Conservation (phyloP, 2,888 invertebrate genomes). For the Apamea monoglypha region DNA sequence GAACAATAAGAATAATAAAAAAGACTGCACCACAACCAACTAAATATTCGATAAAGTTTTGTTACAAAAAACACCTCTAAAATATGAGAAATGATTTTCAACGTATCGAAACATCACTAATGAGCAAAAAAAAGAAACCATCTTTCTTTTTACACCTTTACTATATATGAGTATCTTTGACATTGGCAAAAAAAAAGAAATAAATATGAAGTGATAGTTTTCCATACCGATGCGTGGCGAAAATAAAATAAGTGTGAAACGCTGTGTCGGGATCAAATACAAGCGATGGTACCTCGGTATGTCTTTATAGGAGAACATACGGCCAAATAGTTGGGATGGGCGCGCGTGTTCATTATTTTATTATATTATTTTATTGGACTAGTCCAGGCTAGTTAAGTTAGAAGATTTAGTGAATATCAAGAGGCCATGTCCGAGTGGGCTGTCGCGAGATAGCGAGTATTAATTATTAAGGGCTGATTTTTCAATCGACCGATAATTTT, state of each 20-base stretch:
- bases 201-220: slow-evolving; percentile 45
- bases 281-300: slow-evolving; percentile 11
- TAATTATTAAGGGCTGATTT: too few species aligned
- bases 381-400: too few species aligned
- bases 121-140: slow-evolving; percentile 17
- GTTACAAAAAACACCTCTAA: not conserved
- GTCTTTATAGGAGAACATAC: slow-evolving; percentile 35
- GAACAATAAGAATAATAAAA: not conserved
- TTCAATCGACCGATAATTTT: too few species aligned
- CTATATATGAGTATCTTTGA: not conserved
- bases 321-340: not conserved
- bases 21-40: not conserved
- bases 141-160: slow-evolving; percentile 8
- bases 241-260: slow-evolving; percentile 54
- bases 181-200: slow-evolving; percentile 9
- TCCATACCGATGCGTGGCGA: slow-evolving; percentile 21
- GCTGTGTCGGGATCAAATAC: slow-evolving; percentile 41
- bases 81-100: not conserved
- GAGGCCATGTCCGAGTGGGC: too few species aligned
- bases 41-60: not conserved
- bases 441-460: too few species aligned
- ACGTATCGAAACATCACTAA: slow-evolving; percentile 14
- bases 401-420: too few species aligned
- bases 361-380: not conserved
- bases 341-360: not conserved